Evolutionary conservation across 2,888 invertebrate species (phyloP), one percentile per base, ranked within the genome.

Genomic region (Tiliacea citrago): DNA sequence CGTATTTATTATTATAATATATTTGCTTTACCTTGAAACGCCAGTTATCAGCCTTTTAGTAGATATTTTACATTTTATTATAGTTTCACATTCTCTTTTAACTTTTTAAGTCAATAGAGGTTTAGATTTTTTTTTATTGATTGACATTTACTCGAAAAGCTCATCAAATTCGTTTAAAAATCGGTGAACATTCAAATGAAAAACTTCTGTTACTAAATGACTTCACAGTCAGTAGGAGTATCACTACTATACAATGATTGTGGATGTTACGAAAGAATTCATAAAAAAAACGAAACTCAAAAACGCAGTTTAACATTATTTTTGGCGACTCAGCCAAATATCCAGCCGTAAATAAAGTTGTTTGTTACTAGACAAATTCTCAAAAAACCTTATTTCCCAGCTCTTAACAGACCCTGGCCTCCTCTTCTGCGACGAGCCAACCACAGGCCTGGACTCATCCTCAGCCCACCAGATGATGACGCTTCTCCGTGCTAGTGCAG

Each of bases 361-460:
- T 4, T 21, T 29, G 9, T 13, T 29, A 42, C 3, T 45, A 35
- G 7, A n/a, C 7, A 55, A 55, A 55, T 45, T n/a, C 21, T 70
- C 7, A 80, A 0, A 39, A 1, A 39, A 21, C 2, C 2, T 13
- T 61, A 6, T 42, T 45, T 61, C 90, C 21, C 92, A 98, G 98
- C 96, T 98, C 55, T 93, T 99, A 71, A 99, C 98, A 58, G 98
- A 99, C 94, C 99, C 99, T 0, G 97, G 98, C 1, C 97, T 99
- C 53, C 95, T 99, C 58, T 99, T 99, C 95, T 98, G 99, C 91
- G 99, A 99, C 90, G 99, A 99, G 91, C 99, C 99, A 12, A 99
- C 99, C 0, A 99, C 99, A 0, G 99, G 99, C 0, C 93, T 98
- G 73, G 99, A 99, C 93, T 98, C 99, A 0, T 99, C 98, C 89